Conservation (phyloP, 2,113 vertebrate genomes). For the Pseudorectes ferrugineus region DNA sequence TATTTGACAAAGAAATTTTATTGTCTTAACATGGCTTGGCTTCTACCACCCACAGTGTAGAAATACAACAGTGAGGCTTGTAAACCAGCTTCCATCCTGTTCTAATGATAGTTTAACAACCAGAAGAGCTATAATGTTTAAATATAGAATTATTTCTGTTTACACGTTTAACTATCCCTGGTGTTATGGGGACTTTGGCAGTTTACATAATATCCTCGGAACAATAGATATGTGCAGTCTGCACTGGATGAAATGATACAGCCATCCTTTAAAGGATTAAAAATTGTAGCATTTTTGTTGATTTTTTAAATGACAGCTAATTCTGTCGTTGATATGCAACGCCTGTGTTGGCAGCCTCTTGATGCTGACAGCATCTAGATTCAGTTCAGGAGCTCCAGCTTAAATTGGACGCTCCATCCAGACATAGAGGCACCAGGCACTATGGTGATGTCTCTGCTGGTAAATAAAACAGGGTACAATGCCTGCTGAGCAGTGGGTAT, state of each 20-base stretch:
- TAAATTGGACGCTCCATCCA: background rate
- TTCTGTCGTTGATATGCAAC: background rate
- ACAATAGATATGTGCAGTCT: slow-evolving; percentile 9
- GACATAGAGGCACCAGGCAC: slow-evolving; percentile 16
- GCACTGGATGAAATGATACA: background rate
- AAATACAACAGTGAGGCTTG: slow-evolving; percentile 23
- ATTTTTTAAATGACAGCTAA: background rate
- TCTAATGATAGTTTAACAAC: slow-evolving; percentile 61
- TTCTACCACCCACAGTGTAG: slow-evolving; percentile 60
- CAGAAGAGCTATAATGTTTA: slow-evolving; percentile 52
- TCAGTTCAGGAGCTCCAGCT: background rate
- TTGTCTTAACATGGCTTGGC: slow-evolving; percentile 52
- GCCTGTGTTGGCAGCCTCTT: background rate
- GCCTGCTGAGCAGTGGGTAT: background rate
- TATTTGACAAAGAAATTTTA: slow-evolving; percentile 64
- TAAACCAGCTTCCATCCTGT: slow-evolving; percentile 55
- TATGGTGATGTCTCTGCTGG: background rate
- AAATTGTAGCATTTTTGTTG: background rate
- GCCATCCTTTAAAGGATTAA: slow-evolving; percentile 16
- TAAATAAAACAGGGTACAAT: background rate
- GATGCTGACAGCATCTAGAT: slow-evolving; percentile 6
- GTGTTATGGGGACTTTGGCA: slow-evolving; percentile 2
- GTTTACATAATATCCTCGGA: slow-evolving; percentile 18
- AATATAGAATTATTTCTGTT: slow-evolving; percentile 62
- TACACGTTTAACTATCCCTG: slow-evolving; percentile 38